These are phyloP conservation scores for Parazoanthus atlanticus DNA, from an alignment of 92 coral and sea anemone genomes.

Conservation along the genomic window DNA sequence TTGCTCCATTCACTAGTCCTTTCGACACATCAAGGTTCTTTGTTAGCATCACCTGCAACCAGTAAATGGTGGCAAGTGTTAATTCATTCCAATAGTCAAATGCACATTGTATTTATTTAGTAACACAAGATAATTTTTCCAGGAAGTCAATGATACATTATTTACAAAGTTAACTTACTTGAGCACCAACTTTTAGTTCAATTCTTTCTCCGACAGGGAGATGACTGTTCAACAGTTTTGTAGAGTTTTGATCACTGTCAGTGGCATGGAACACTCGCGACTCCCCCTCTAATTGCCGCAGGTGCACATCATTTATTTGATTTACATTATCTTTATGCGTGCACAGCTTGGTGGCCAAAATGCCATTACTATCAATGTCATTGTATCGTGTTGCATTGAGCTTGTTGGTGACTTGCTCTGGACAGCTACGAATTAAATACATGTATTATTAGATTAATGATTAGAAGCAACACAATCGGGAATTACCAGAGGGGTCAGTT, in stretches of 20 bases:
- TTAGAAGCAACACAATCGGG: no score
- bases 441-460: no score
- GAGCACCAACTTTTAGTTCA: slow-evolving; percentile 93
- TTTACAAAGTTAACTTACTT: slow-evolving; percentile 49
- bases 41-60: slow-evolving; percentile 86
- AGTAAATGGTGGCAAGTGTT: not conserved
- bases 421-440: slow-evolving; percentile 59
- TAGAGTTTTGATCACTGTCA: slow-evolving; percentile 81
- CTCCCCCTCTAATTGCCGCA: slow-evolving; percentile 73
- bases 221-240: slow-evolving; percentile 67
- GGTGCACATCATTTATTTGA: slow-evolving; percentile 90
- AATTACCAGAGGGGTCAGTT: no score
- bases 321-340: slow-evolving; percentile 97
- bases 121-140: no score
- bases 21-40: slow-evolving; percentile 91
- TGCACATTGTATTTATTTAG: no score
- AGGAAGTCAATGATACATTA: not conserved
- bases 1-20: slow-evolving; percentile 98
- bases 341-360: slow-evolving; percentile 90
- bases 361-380: slow-evolving; percentile 76
- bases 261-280: slow-evolving; percentile 67
- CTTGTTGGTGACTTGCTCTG: slow-evolving; percentile 73
- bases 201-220: slow-evolving; percentile 85
- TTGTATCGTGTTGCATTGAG: slow-evolving; percentile 78
- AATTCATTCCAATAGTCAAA: not conserved